Conservation (phyloP, 2,888 invertebrate genomes). For the Macaria notata region DNA sequence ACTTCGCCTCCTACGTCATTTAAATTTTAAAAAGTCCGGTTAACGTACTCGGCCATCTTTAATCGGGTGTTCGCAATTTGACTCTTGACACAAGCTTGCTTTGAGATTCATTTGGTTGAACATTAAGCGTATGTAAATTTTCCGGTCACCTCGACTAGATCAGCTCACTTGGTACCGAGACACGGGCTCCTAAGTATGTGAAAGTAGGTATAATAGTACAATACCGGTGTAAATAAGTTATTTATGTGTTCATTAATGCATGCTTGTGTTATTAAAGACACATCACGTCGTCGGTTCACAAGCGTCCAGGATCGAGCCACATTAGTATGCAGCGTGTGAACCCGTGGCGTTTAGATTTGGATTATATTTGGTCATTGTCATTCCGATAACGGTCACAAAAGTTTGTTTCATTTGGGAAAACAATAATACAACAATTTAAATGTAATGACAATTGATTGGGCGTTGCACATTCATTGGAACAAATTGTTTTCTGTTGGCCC, state of each 20-base stretch:
- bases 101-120: conserved; percentile 20
- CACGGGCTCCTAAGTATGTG: conserved; percentile 42
- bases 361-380: conserved; percentile 78
- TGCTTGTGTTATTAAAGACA: conserved; percentile 72
- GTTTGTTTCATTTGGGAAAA: conserved; percentile 70
- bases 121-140: conserved; percentile 4
- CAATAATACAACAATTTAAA: conserved; percentile 65
- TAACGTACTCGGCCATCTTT: conserved; percentile 41
- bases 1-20: conserved; percentile 49
- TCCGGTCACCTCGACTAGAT: neutral
- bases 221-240: conserved; percentile 47
- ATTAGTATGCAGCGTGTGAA: conserved; percentile 75
- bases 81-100: conserved; percentile 14
- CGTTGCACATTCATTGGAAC: conserved; percentile 21
- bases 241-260: conserved; percentile 71
- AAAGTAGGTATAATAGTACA: conserved; percentile 44
- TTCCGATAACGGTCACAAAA: conserved; percentile 63
- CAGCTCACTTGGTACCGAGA: conserved; percentile 9
- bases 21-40: conserved; percentile 38
- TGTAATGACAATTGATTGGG: conserved; percentile 29
- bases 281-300: conserved; percentile 80
- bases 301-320: conserved; percentile 65
- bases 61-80: conserved; percentile 1
- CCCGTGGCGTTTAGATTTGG: conserved; percentile 77
- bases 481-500: conserved; percentile 7